Evolutionary conservation across 2,113 vertebrate species (phyloP), one percentile per base, ranked within the genome.

Genomic region (Cyprinus carpio): DNA sequence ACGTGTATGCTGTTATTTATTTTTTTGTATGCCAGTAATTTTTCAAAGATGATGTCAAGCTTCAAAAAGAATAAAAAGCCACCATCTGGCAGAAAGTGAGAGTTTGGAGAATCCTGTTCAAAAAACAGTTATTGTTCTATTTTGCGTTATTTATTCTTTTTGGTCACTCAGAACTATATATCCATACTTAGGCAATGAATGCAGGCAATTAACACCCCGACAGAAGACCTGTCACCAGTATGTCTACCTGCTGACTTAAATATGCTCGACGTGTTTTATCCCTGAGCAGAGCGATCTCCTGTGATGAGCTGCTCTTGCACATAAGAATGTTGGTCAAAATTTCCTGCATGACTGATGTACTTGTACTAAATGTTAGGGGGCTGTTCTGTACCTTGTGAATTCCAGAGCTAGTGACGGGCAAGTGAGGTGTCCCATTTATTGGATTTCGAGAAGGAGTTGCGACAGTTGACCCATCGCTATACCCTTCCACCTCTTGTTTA

Each of bases 291-390:
- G 31, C 77, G 4, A 20, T 65, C 40, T 82, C 25, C 18, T 31
- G 25, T 11, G 16, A 34, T 11, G 16, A 34, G 15, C 43, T 75
- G 72, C 74, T 75, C 1, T 25, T 46, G 20, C 23, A 2, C 37
- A 13, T 43, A 54, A 56, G 49, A 56, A 56, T 77, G 46, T 25
- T 13, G 11, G 23, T 62, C 13, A n/a, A 23, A 34, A 79, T 79
- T 62, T 37, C 76, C n/a, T 79, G 75, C 60, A 29, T 54, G 43
- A 54, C 80, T 34, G 40, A 82, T 82, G 62, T 69, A 51, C 43
- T 31, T 8, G 64, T 67, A 40, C 51, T 25, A 31, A 82, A 82
- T 27, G 11, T 46, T 65, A 20, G 58, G 78, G 56, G 40, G 37
- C 40, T 46, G 51, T 62, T 43, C 78, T 69, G n/a, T n/a, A n/a